Evolutionary conservation across 2,113 vertebrate species (phyloP), one percentile per base, ranked within the genome.

Genomic region (Grammomys surdaster): DNA sequence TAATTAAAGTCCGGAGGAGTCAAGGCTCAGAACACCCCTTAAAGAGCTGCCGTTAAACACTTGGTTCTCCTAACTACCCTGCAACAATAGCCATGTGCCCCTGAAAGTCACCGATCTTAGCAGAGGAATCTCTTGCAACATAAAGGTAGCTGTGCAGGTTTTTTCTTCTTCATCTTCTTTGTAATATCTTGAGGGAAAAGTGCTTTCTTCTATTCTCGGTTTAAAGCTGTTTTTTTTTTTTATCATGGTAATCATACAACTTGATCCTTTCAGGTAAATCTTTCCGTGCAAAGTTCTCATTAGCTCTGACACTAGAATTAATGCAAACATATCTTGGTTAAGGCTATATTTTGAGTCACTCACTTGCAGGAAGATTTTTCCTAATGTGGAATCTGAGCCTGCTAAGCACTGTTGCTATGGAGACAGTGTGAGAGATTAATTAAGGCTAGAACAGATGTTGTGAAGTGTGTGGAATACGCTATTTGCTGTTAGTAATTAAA

Each of bases 371-470:
- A 97, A 97, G 96, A 94, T 95, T 95, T 86, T 69, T 93, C 93
- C 80, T 89, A 96, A 97, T 97, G 95, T 97, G 91, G 97, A 96
- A 96, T 96, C 76, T 60, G 94, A 96, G 93, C 96, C 94, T 98
- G 96, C 90, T 97, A 96, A 98, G 94, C 78, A 94, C 70, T 0
- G 98, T 99, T 99, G 97, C 98, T 96, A 98, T 98, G 97, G 98
- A 93, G 77, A 98, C 91, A 0, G 1, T 0, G 0, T 54, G 95
- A 98, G 88, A 90, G 96, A 98, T 98, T 98, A 98, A 98, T 98
- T 98, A 98, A 98, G 96, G 81, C 72, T 91, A 36, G 81, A 98
- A 93, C 98, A 98, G 98, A 98, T 98, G 98, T 97, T 98, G 84
- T 96, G 96, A 96, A 98, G 95, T 97, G 87, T 97, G 96, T 95